Base-by-base conservation (phyloP, 2,113 vertebrate species). In the Myanophis thanlyinensis region DNA sequence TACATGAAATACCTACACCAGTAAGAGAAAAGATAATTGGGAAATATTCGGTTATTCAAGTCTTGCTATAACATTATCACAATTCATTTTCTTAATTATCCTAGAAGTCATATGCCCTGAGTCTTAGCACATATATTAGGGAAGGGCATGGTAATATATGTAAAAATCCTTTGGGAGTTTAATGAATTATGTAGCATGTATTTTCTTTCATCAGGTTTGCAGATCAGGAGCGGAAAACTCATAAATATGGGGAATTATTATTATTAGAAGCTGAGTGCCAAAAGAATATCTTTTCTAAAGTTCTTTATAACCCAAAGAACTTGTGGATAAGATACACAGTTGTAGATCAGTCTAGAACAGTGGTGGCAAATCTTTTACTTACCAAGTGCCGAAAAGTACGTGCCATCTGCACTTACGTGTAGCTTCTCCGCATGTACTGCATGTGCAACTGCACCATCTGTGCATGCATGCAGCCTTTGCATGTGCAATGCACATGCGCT, bases 31-130 rank as follows among this genome's bases (percentile, higher is more conserved):
- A 89, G 2, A 93, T 54, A 23, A 5, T 27, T 84, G 56, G 62
- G 47, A 88, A 35, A 12, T 85, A 40, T 25, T 56, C 49, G 87
- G 88, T 40, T 94, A 91, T 88, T 91, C 51, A 93, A 90, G 92
- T 48, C 93, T 94, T 93, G 89, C 85, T 52, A 90, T 89, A 93
- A 56, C 87, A 20, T 92, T 95, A 93, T 90, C 92, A 93, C 93
- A 85, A 88, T 94, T 93, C 53, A 90, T 95, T 96, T 94, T 89
- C 92, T 93, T 95, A 95, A 92, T 96, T 93, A 89, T 90, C 25
- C 91, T 35, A 89, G 94, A 95, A 95, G 95, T 89, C 12, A 9
- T 93, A 88, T 53, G 91, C 95, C 67, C 49, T 73, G 91, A 92
- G 44, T 92, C 93, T 62, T 94, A 95, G 90, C 90, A 93, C 3